Conservation (phyloP, 2,888 invertebrate genomes). For the Yponomeuta plumbellus region DNA sequence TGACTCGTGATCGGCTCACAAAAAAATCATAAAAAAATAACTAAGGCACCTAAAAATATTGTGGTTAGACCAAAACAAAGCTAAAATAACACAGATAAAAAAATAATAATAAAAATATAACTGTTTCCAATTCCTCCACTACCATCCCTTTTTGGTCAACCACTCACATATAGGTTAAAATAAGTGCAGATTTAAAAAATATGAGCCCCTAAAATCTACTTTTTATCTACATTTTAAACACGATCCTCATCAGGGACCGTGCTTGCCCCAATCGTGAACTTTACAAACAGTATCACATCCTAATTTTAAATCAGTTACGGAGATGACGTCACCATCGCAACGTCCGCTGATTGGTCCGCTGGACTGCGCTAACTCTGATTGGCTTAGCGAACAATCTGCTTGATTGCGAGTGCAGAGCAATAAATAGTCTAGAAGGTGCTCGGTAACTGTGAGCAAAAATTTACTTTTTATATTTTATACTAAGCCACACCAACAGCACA, state of each 20-base stretch:
- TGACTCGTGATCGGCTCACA: no score
- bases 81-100: no score
- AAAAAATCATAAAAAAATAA: no score
- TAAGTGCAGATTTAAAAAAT: neutral
- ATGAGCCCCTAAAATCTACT: neutral
- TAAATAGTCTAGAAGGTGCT: neutral
- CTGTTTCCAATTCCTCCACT: no score
- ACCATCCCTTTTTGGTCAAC: no score
- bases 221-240: neutral
- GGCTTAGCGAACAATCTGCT: constrained; percentile 42
- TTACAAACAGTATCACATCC: constrained; percentile 3
- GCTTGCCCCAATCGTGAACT: neutral
- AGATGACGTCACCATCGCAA: constrained; percentile 28
- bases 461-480: no score
- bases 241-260: neutral
- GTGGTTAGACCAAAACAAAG: no score
- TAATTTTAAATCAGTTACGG: constrained; percentile 15
- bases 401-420: constrained; percentile 32
- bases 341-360: constrained; percentile 36
- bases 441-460: no score
- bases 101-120: no score
- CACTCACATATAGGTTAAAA: neutral
- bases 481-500: no score
- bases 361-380: constrained; percentile 39
- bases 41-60: no score